Base-by-base conservation (phyloP, 1,140 invertebrate genomes). In the Sycophaga agraensis region DNA sequence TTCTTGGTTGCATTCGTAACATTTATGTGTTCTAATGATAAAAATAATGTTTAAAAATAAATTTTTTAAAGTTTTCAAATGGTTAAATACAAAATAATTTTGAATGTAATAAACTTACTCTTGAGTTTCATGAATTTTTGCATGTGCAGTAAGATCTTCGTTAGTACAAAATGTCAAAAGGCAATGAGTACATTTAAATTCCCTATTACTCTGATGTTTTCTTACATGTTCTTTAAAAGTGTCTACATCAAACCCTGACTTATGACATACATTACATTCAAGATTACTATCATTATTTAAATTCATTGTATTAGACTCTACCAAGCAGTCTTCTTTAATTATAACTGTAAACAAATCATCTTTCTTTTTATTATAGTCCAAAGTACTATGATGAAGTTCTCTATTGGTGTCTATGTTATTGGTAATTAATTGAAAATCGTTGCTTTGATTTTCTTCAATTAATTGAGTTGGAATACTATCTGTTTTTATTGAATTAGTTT, bases 221-320 rank as follows among this genome's bases (percentile, higher is more conserved):
- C 82, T 80, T 17, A 85, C 72, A 70, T 88, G 86, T 61, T 84
- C 80, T 74, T 78, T 76, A 2, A 78, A 64, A 31, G 40, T 56
- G 0, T 63, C 51, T 24, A 65, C 64, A 2, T 67, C 71, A 14
- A 76, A 72, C 34, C 65, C 68, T 67, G 66, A 68, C 40, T 68
- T 64, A 17, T 58, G 64, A 28, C 76, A 78, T 45, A 77, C 67
- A 22, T 77, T 75, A 37, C 76, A 78, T 8, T 76, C 70, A 14
- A 72, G 43, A 53, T 37, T 57, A 19, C 22, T 31, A n/a, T 57
- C 53, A 14, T 42, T 19, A 37, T 46, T 35, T 14, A 24, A 19
- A 16, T 16, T 24, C 8, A 31, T 11, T 6, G 28, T 31, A 11
- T 31, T 11, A 31, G 28, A 6, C n/a, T n/a, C n/a, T n/a, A n/a